Conservation (phyloP, 2,888 invertebrate genomes). For the Eudemis profundana region DNA sequence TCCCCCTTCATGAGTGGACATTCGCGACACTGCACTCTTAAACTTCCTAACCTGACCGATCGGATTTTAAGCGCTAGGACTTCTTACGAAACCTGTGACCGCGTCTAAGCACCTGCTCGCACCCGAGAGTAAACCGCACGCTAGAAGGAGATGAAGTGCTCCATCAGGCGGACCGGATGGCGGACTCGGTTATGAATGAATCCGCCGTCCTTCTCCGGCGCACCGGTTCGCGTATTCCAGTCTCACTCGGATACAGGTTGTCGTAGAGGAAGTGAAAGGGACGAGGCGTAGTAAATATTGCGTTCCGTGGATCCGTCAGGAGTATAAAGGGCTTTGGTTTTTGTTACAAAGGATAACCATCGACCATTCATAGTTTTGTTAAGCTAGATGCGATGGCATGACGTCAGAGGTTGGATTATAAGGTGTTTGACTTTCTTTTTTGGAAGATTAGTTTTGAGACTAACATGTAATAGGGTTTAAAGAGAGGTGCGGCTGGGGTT, state of each 20-base stretch:
- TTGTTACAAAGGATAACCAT: conserved; percentile 71
- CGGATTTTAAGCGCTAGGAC: conserved; percentile 18
- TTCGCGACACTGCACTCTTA: conserved; percentile 53
- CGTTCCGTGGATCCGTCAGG: conserved; percentile 71
- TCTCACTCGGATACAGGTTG: conserved; percentile 79
- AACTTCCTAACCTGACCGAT: conserved; percentile 15
- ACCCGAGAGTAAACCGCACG: conserved; percentile 74
- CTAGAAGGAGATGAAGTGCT: conserved; percentile 83
- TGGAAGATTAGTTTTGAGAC: conserved; percentile 17
- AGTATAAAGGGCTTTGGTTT: conserved; percentile 74
- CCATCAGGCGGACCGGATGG: conserved; percentile 83
- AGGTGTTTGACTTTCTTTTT: conserved; percentile 11
- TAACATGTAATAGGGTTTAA: conserved; percentile 23
- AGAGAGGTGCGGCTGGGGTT: conserved; percentile 52
- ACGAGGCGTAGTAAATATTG: conserved; percentile 85
- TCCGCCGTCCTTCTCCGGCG: conserved; percentile 73
- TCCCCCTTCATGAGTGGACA: conserved; percentile 68
- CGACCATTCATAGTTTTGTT: conserved; percentile 74
- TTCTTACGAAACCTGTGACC: conserved; percentile 21
- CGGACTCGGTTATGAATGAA: conserved; percentile 85
- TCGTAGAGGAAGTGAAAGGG: conserved; percentile 85
- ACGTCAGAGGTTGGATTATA: conserved; percentile 11
- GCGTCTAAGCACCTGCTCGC: conserved; percentile 75
- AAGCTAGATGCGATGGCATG: conserved; percentile 44
- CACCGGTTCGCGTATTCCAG: conserved; percentile 57